phyloP scores from a whole-genome alignment of 2,113 vertebrate species.

The Genyomyrus donnyi region DNA sequence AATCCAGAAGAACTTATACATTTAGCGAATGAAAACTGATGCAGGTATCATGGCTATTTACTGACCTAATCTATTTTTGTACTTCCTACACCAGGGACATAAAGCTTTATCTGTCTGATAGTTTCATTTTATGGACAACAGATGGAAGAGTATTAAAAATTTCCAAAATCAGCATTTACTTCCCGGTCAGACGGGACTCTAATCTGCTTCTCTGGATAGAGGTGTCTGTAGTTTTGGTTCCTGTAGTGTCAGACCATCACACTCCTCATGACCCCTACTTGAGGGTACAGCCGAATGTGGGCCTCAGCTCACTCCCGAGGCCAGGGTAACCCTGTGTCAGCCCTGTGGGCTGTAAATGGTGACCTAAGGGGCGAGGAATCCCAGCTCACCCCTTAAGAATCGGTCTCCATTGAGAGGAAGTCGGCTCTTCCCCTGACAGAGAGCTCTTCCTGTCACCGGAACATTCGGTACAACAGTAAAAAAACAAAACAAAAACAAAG shows the following conservation, averaged over 20 bases:
- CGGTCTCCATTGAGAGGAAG: slow-evolving; percentile 21
- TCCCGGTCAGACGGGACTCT: neutral
- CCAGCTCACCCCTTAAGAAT: slow-evolving; percentile 42
- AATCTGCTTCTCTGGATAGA: neutral
- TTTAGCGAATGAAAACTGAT: neutral
- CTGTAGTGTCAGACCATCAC: neutral
- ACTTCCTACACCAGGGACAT: neutral
- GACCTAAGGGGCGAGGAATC: neutral
- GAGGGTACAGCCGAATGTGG: neutral
- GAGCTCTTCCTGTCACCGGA: neutral
- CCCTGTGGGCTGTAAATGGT: neutral
- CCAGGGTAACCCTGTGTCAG: neutral
- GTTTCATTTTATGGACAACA: neutral
- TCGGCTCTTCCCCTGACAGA: slow-evolving; percentile 6
- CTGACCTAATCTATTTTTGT: neutral
- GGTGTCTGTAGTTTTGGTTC: neutral
- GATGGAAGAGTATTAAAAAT: neutral
- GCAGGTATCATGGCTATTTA: neutral
- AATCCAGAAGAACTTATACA: neutral
- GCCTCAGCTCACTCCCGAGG: neutral
- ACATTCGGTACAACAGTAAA: neutral
- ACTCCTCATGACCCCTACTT: neutral
- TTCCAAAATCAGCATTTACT: neutral
- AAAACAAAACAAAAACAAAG: neutral
- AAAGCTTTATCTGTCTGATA: neutral